A percentile compares a stretch with the other conserved stretches of the same genome.
Evolutionary conservation across 2,888 invertebrate genomes (phyloP).

Genomic region (Zelleria hepariella): DNA sequence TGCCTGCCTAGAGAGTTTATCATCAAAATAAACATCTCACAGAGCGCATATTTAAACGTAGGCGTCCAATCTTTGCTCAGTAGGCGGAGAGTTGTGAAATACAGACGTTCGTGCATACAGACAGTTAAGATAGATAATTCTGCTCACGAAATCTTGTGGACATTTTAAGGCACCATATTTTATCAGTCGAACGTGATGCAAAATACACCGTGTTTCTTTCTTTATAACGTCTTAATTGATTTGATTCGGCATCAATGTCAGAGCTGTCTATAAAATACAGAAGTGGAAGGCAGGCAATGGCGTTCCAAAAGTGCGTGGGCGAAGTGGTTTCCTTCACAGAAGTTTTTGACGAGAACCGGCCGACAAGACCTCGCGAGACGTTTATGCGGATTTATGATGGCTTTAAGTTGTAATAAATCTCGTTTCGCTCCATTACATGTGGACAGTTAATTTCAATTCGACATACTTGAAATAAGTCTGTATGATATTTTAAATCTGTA

Average conservation of each 20-base stretch:
- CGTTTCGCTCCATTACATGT: conserved; percentile 1
- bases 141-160: conserved; percentile 25
- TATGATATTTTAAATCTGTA: not conserved
- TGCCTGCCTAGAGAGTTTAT: not conserved
- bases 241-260: conserved; percentile 18
- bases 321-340: conserved; percentile 27
- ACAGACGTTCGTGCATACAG: conserved; percentile 31
- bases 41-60: conserved; percentile 20
- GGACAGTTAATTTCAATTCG: not conserved
- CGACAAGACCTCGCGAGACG: conserved; percentile 16
- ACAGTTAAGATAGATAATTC: conserved; percentile 25
- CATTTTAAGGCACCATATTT: conserved; percentile 9
- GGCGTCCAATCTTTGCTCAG: conserved; percentile 32
- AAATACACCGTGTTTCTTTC: not conserved
- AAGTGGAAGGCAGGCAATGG: conserved; percentile 36
- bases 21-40: not conserved
- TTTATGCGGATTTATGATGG: conserved; percentile 26
- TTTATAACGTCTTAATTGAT: conserved; percentile 23
- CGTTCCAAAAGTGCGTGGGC: conserved; percentile 38
- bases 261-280: conserved; percentile 2
- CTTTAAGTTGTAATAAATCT: conserved; percentile 11
- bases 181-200: not conserved
- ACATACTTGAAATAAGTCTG: not conserved
- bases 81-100: conserved; percentile 46
- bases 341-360: conserved; percentile 30